Evolutionary conservation across 2,113 vertebrate species (phyloP), one percentile per base, ranked within the genome.

Genomic region (Probosciger aterrimus): DNA sequence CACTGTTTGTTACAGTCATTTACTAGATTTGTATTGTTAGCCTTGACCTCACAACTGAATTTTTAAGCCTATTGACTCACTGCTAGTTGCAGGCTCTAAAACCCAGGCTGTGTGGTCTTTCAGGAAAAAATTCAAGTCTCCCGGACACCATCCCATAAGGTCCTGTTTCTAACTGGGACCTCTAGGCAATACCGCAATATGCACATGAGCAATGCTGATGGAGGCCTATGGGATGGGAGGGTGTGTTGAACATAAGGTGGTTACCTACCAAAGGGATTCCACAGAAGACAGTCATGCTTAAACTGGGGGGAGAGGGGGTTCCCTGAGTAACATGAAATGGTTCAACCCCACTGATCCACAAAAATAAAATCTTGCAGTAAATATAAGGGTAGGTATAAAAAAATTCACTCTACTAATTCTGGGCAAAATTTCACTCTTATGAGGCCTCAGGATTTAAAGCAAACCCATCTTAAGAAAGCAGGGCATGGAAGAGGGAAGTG

Each of bases 131-230:
- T 17, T 53, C 35, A 75, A 41, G 15, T 33, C n/a, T 76, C 46
- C 46, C 33, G 4, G 14, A 8, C 11, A 11, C 9, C 24, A 7
- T 19, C 24, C 30, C 3, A 0, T 20, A 39, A 18, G 18, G 7
- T 9, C 15, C 16, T 46, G 7, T 41, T 20, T 52, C 19, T n/a
- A 20, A 37, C 1, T 14, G 10, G 35, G 52, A 23, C 53, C 28
- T 64, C 46, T 57, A 59, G 64, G 39, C 28, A 60, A 41, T 5
- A 39, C 19, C 6, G 1, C 3, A 46, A n/a, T 4, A 60, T 0
- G 2, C 30, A 33, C 33, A 6, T 12, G 7, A 44, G 8, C 11
- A 79, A 65, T 9, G 19, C 7, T 18, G 2, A 14, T 35, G 1
- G 1, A 44, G 39, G 15, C 30, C 37, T 7, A 5, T 6, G 23